Base-by-base conservation (phyloP, 2,888 invertebrate genomes). In the Notocelia uddmanniana region DNA sequence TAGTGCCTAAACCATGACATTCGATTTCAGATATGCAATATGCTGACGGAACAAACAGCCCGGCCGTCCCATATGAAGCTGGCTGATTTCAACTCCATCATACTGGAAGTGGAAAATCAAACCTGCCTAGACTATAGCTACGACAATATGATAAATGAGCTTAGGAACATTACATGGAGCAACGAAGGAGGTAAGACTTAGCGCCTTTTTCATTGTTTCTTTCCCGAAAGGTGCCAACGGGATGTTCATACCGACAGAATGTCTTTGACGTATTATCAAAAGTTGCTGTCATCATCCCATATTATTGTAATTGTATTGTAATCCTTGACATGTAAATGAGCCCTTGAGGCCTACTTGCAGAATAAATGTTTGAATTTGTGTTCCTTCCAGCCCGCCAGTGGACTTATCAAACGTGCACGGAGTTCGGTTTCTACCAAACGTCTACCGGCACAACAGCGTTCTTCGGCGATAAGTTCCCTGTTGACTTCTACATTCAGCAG, bases 341-440 rank as follows among this genome's bases (percentile, higher is more conserved):
- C n/a, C n/a, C n/a, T n/a, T n/a, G n/a, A n/a, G n/a, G n/a, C n/a
- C n/a, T n/a, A n/a, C n/a, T n/a, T n/a, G n/a, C n/a, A n/a, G n/a
- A n/a, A n/a, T n/a, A n/a, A n/a, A n/a, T n/a, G n/a, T n/a, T n/a
- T n/a, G n/a, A n/a, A n/a, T n/a, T n/a, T n/a, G 8, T 68, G 8
- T 63, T 5, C 13, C 74, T 81, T 82, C 67, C 80, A 96, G 96
- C 94, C 77, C 96, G 98, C 0, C 97, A 97, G 81, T 99, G 99
- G 99, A 96, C 95, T 73, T 99, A 98, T 86, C 99, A 99, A 90
- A 98, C 98, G 0, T 99, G 99, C 85, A 98, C 97, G 0, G 99
- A 99, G 87, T 99, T 99, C 85, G 99, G 98, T 31, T 99, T 97
- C 89, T 99, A 96, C 89, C 99, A 99, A 92, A 97, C 98, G 0